A percentile compares a stretch with the other conserved stretches of the same genome.
These are phyloP conservation scores for Mythimna pallens DNA, from an alignment of 2,888 invertebrate genomes.

Conservation along the genomic window DNA sequence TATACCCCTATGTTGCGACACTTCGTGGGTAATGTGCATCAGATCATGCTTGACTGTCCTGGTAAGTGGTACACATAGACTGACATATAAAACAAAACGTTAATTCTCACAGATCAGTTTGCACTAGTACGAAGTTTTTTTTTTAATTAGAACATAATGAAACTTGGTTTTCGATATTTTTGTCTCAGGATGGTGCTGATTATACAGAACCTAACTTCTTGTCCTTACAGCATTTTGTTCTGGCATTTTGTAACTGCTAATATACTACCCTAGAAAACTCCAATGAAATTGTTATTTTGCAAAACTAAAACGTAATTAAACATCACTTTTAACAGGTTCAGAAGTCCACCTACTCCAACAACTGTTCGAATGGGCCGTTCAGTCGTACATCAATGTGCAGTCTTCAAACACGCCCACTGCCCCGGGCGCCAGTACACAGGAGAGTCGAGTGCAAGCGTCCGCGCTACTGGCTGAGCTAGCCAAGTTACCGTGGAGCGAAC, in stretches of 20 bases:
- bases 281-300: too few relatives aligned
- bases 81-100: not conserved
- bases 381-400: conserved; percentile 61
- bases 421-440: conserved; percentile 49
- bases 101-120: too few relatives aligned
- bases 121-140: too few relatives aligned
- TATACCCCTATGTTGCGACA: conserved; percentile 70
- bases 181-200: too few relatives aligned
- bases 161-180: too few relatives aligned
- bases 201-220: too few relatives aligned
- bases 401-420: conserved; percentile 4
- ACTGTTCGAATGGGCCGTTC: conserved; percentile 77
- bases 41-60: conserved; percentile 76
- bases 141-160: too few relatives aligned
- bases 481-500: conserved; percentile 76
- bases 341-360: conserved; percentile 74
- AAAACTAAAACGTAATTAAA: too few relatives aligned
- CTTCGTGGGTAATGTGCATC: conserved; percentile 71
- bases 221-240: too few relatives aligned
- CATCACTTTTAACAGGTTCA: conserved; percentile 60
- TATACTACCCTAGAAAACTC: too few relatives aligned
- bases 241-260: too few relatives aligned
- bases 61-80: conserved; percentile 66
- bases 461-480: conserved; percentile 71
- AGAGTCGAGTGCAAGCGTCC: conserved; percentile 70